phyloP scores from a whole-genome alignment of 1,140 invertebrate genomes.

The Hyles vespertilio region DNA sequence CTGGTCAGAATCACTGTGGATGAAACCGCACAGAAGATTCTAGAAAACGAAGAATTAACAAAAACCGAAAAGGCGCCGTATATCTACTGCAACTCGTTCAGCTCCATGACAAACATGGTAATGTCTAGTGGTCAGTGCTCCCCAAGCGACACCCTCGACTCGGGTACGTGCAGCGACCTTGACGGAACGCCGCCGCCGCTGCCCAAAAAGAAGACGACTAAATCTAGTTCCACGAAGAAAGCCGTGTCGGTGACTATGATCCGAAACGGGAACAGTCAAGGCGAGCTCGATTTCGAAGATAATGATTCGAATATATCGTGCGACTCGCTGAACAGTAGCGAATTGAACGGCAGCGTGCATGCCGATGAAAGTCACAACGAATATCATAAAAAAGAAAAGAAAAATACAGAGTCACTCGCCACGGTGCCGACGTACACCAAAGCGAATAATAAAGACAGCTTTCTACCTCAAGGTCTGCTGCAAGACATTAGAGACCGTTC shows the following conservation, averaged over 20 bases:
- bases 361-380: conserved; percentile 67
- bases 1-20: conserved; percentile 57
- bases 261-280: conserved; percentile 73
- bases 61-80: conserved; percentile 63
- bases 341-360: conserved; percentile 74
- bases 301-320: conserved; percentile 84
- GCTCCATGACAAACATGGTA: conserved; percentile 72
- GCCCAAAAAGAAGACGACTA: conserved; percentile 79
- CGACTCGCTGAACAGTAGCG: conserved; percentile 82
- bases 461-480: conserved; percentile 77
- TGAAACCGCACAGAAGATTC: conserved; percentile 54
- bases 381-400: conserved; percentile 65
- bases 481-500: conserved; percentile 79
- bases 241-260: conserved; percentile 64
- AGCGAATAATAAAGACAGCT: conserved; percentile 65
- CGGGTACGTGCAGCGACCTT: conserved; percentile 88
- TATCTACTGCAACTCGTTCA: conserved; percentile 67
- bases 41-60: conserved; percentile 54
- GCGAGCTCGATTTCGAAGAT: conserved; percentile 80
- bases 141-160: conserved; percentile 85
- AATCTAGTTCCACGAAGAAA: conserved; percentile 71
- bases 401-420: conserved; percentile 44
- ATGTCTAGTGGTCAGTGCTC: conserved; percentile 88
- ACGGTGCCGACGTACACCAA: conserved; percentile 41
- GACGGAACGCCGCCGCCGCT: conserved; percentile 84